Percentiles rank a stretch among this genome's conserved stretches.
Conservation (phyloP, 2,113 vertebrate species). For the Proterorhinus semilunaris region DNA sequence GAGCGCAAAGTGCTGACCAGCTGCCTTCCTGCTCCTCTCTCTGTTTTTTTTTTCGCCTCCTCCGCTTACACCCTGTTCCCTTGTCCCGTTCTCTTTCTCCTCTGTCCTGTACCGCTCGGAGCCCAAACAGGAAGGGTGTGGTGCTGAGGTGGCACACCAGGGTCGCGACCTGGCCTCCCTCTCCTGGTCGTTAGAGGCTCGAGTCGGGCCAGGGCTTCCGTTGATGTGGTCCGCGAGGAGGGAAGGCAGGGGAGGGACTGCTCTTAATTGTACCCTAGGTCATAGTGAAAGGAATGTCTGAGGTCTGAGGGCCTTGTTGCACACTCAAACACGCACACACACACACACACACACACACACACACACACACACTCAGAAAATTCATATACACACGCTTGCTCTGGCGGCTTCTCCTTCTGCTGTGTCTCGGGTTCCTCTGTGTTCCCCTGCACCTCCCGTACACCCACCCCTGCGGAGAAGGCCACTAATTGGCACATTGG, state of each 20-base stretch:
- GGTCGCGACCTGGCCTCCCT: slow-evolving; percentile 76
- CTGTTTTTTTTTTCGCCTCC: slow-evolving; percentile 14
- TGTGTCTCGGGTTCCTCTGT: slow-evolving; percentile 69
- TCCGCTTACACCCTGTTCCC: slow-evolving; percentile 28
- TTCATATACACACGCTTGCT: slow-evolving; percentile 54
- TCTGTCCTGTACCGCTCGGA: slow-evolving; percentile 61
- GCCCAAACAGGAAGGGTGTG: slow-evolving; percentile 76
- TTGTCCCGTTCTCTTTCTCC: slow-evolving; percentile 30
- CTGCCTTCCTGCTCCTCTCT: slow-evolving; percentile 30
- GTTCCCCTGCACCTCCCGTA: slow-evolving; percentile 70
- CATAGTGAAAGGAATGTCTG: slow-evolving; percentile 80
- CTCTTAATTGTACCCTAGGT: slow-evolving; percentile 80
- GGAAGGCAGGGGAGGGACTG: slow-evolving; percentile 77
- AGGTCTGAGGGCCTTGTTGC: slow-evolving; percentile 78
- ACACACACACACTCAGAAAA: slow-evolving; percentile 33
- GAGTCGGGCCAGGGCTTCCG: slow-evolving; percentile 75
- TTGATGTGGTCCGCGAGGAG: slow-evolving; percentile 76
- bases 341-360: no score
- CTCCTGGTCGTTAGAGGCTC: slow-evolving; percentile 73
- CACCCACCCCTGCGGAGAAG: slow-evolving; percentile 77
- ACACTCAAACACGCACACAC: slow-evolving; percentile 53
- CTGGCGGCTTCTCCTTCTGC: slow-evolving; percentile 53
- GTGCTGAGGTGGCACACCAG: slow-evolving; percentile 74
- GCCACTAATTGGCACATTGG: slow-evolving; percentile 84
- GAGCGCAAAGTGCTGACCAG: not conserved